These are phyloP conservation scores for Lophius americanus DNA, from an alignment of 2,797 vertebrate genomes.

Conservation along the genomic window DNA sequence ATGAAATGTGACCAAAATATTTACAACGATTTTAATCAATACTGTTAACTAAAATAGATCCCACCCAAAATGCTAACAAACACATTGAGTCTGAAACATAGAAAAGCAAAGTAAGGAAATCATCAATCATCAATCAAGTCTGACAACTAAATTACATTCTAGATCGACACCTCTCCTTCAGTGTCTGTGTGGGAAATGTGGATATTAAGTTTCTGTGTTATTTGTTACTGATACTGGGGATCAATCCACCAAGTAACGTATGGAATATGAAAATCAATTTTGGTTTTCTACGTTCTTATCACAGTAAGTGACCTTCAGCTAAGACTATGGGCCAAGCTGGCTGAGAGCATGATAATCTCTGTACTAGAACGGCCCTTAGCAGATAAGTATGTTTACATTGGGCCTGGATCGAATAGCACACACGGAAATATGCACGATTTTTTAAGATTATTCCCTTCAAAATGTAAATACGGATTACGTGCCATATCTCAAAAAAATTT, in stretches of 20 bases:
- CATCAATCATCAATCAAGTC: not conserved
- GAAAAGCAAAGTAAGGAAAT: constrained; percentile 5
- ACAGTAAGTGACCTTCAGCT: constrained; percentile 36
- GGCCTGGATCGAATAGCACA: no score
- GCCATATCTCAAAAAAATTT: no score
- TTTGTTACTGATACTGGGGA: no score
- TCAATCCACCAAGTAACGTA: not conserved
- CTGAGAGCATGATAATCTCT: constrained; percentile 35
- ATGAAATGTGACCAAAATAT: not conserved
- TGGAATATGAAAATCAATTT: constrained; percentile 20
- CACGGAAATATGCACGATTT: no score
- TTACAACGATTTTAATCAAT: constrained; percentile 10
- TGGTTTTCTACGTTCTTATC: constrained; percentile 16
- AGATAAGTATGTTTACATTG: no score
- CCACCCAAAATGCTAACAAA: constrained; percentile 1
- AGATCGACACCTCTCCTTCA: constrained; percentile 15
- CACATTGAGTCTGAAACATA: not conserved
- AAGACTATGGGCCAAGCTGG: constrained; percentile 29
- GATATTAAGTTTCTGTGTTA: constrained; percentile 2
- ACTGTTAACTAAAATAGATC: constrained; percentile 5
- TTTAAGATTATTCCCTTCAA: no score
- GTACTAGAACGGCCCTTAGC: not conserved
- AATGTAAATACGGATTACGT: no score
- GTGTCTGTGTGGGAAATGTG: constrained; percentile 20
- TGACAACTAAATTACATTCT: constrained; percentile 1